These are phyloP conservation scores for Leptinotarsa haldemani DNA, from an alignment of 2,888 invertebrate genomes.

Conservation along the genomic window DNA sequence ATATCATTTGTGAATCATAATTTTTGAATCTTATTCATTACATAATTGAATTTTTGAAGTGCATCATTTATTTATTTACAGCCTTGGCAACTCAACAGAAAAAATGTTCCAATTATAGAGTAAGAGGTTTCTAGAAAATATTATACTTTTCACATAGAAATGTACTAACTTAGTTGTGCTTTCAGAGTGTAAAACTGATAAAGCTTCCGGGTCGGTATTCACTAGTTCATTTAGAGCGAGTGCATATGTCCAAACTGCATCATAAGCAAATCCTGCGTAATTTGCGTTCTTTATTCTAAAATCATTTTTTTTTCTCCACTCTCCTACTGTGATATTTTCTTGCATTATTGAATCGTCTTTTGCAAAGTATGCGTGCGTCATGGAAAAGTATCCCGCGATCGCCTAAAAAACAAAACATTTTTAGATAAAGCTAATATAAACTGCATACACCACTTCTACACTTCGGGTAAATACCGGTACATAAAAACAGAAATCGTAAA, in stretches of 20 bases:
- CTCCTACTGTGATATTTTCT: conserved; percentile 73
- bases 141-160: neutral
- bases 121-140: no score
- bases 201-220: conserved; percentile 71
- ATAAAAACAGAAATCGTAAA: neutral
- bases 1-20: neutral
- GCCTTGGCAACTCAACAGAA: no score
- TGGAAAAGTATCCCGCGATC: conserved; percentile 78
- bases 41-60: no score
- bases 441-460: no score
- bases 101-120: no score
- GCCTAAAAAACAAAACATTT: conserved; percentile 65
- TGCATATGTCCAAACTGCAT: conserved; percentile 86
- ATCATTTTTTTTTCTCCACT: conserved; percentile 72
- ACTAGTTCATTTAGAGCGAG: conserved; percentile 76
- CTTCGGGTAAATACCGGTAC: no score
- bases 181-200: conserved; percentile 69
- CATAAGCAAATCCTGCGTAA: conserved; percentile 83
- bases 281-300: conserved; percentile 65
- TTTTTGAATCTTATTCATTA: neutral
- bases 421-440: no score
- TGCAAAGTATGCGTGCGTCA: conserved; percentile 77
- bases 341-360: conserved; percentile 72
- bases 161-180: conserved; percentile 67
- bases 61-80: no score